Evolutionary conservation across 2,797 vertebrate genomes (phyloP), one percentile per base, ranked within the genome.

Genomic region (Florisuga fusca): DNA sequence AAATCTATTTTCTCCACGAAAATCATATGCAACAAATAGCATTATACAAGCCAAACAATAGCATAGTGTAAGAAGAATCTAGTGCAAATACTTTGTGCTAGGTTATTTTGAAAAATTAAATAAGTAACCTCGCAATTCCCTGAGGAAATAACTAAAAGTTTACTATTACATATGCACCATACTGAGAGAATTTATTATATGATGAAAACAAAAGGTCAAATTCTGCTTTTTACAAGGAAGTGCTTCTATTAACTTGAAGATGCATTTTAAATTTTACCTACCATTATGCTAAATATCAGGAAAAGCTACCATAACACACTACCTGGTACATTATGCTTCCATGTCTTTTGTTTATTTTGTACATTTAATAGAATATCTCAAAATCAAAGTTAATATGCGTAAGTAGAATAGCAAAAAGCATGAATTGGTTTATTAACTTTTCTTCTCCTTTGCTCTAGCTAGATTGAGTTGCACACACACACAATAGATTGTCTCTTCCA

Each of bases 1-100:
- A 69, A 91, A 76, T 73, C 59, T 91, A 71, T 97, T 96, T 97
- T 91, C 61, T 94, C 45, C 23, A 54, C 86, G 59, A 67, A 92
- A 90, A 95, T 95, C 64, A 89, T 63, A 76, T 23, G 61, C 33
- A 89, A 82, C 31, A 93, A 96, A 96, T 51, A 87, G 4, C 31
- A 83, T 81, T 94, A 95, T 69, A 41, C 84, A 38, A 94, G 43
- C 45, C 33, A 82, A 89, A 73, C 14, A 77, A 54, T 50, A 78
- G 31, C 33, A 78, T 69, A 26, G 7, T 72, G 67, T 90, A 83
- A 89, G 63, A 82, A 93, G 34, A 94, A 89, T 2, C 4, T 76
- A 89, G 10, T 43, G 58, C 18, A 92, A 79, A 87, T 55, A 69
- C 57, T 55, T 75, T 4, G 2, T 84, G 18, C 29, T 83, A 58